These are phyloP conservation scores for Cynoglossus semilaevis DNA, from an alignment of 2,113 vertebrate species.

Conservation along the genomic window DNA sequence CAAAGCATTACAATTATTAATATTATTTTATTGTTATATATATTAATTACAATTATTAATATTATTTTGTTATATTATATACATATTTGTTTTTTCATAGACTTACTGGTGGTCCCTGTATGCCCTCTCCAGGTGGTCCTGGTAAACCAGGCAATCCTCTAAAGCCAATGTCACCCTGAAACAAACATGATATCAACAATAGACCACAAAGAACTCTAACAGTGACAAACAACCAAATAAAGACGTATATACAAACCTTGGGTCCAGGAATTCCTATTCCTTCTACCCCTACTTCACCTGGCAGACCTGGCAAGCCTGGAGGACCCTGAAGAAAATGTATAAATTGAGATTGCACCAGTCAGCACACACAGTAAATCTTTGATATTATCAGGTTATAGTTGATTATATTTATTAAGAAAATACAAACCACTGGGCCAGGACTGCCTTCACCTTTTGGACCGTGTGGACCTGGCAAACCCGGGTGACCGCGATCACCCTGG, in stretches of 20 bases:
- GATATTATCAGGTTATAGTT: neutral
- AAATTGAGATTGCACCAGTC: neutral
- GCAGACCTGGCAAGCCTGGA: constrained; percentile 80
- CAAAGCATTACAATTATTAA: too few species aligned
- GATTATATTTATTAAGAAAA: constrained; percentile 7
- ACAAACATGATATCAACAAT: constrained; percentile 11
- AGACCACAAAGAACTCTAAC: neutral
- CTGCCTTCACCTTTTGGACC: constrained; percentile 87
- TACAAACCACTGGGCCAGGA: constrained; percentile 82
- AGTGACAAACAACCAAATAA: neutral
- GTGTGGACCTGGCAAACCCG: constrained; percentile 77
- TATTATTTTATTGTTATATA: too few species aligned
- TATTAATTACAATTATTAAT: too few species aligned
- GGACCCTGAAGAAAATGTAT: constrained; percentile 72
- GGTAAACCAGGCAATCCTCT: constrained; percentile 81
- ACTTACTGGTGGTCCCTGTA: constrained; percentile 84
- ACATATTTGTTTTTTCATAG: too few species aligned
- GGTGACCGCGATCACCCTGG: constrained; percentile 83
- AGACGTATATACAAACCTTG: constrained; percentile 76
- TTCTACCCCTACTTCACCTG: constrained; percentile 82
- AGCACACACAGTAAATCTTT: neutral
- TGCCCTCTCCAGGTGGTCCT: constrained; percentile 83
- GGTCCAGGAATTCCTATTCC: constrained; percentile 85
- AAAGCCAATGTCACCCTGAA: constrained; percentile 84
- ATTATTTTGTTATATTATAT: too few species aligned